A percentile compares a stretch with the other conserved stretches of the same genome.
These are phyloP conservation scores for Tolmerus cingulatus DNA, from an alignment of 2,888 invertebrate species.

Conservation along the genomic window DNA sequence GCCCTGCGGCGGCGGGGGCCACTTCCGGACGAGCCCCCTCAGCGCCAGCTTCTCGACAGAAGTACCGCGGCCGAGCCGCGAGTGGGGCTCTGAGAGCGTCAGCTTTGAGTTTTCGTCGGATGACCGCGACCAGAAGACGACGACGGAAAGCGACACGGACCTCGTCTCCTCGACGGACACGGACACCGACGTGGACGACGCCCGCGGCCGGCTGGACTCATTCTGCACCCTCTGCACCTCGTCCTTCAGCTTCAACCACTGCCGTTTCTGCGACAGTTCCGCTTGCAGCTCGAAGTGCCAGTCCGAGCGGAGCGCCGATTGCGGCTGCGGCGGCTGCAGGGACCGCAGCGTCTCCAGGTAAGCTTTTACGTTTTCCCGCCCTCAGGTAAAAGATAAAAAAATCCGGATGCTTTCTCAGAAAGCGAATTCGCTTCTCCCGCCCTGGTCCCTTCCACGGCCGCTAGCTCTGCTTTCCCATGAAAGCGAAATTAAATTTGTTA, in stretches of 20 bases:
- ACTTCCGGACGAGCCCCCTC: constrained; percentile 52
- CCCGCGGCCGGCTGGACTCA: constrained; percentile 55
- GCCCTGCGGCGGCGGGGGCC: constrained; percentile 54
- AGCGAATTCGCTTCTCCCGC: not conserved
- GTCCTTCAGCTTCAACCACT: constrained; percentile 62
- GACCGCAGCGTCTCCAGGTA: constrained; percentile 48
- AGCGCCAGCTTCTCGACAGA: constrained; percentile 52
- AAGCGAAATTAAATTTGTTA: constrained; percentile 30
- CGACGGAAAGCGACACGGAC: constrained; percentile 30
- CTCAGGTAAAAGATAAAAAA: not conserved
- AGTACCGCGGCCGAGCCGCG: constrained; percentile 35
- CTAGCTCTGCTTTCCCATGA: not conserved
- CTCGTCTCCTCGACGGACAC: not conserved
- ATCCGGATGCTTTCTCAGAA: not conserved
- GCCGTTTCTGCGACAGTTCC: constrained; percentile 60
- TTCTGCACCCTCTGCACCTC: constrained; percentile 63
- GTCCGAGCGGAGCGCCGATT: constrained; percentile 54
- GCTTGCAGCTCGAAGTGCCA: constrained; percentile 61
- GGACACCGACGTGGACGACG: not conserved
- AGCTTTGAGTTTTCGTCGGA: constrained; percentile 59
- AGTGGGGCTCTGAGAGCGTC: constrained; percentile 55
- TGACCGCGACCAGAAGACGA: constrained; percentile 49
- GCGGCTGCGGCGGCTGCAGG: constrained; percentile 52
- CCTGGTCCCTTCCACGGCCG: not conserved
- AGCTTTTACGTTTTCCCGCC: constrained; percentile 14